Percentiles rank a stretch among this genome's conserved stretches.
Conservation (phyloP, 1,140 invertebrate genomes). For the Hermetia illucens region DNA sequence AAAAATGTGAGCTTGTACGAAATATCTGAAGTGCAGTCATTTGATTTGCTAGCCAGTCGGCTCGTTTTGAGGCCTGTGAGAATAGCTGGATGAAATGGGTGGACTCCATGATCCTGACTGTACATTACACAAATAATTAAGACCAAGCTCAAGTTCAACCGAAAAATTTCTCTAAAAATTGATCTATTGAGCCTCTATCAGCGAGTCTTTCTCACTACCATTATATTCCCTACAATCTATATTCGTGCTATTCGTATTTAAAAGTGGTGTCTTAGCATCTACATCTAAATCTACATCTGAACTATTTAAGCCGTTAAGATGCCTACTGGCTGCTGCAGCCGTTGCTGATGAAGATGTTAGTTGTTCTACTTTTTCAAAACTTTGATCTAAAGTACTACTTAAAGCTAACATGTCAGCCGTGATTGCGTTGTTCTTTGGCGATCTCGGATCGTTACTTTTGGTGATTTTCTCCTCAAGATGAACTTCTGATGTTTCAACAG, state of each 20-base stretch:
- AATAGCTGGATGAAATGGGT: too few species aligned
- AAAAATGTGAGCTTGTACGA: too few species aligned
- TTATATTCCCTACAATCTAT: background rate
- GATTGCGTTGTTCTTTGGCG: constrained; percentile 4
- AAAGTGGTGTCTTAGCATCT: constrained; percentile 1
- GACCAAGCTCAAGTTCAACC: too few species aligned
- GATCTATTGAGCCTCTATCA: constrained; percentile 1
- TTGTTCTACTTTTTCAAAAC: background rate
- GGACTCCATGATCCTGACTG: too few species aligned
- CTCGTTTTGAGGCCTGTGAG: too few species aligned
- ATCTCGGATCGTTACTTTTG: background rate
- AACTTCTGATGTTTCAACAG: too few species aligned
- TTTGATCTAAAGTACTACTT: background rate
- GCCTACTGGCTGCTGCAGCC: too few species aligned
- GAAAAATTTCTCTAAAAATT: constrained; percentile 1
- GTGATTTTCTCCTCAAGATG: too few species aligned
- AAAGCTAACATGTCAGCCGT: background rate
- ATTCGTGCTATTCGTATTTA: constrained; percentile 2
- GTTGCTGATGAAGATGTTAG: too few species aligned
- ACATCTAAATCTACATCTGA: background rate
- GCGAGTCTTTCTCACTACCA: constrained; percentile 4
- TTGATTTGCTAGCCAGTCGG: too few species aligned
- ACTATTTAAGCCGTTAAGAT: background rate
- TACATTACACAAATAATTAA: too few species aligned
- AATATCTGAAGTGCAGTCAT: too few species aligned